Evolutionary conservation across 2,113 vertebrate species (phyloP).

Genomic region (Takifugu flavidus): DNA sequence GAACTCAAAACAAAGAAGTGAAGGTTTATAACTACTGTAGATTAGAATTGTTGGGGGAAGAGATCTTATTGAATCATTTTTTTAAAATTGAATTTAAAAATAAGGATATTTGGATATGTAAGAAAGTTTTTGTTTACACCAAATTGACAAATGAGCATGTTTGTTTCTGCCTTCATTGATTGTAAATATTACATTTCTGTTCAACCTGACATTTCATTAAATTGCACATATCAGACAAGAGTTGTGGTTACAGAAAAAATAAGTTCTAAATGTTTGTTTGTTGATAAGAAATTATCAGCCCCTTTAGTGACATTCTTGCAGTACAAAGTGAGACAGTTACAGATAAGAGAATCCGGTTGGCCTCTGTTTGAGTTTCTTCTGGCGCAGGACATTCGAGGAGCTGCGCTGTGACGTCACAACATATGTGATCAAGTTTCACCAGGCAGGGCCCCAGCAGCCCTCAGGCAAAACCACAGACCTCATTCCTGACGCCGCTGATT

Average conservation of each 20-base stretch:
- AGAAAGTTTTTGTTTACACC: neutral
- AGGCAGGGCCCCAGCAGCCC: conserved; percentile 27
- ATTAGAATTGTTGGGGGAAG: too few species aligned
- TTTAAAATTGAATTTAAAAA: neutral
- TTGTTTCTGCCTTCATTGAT: too few species aligned
- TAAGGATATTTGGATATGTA: neutral
- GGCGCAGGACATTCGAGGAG: conserved; percentile 66
- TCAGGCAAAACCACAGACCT: conserved; percentile 48
- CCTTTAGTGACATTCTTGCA: conserved; percentile 20
- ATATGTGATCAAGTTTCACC: conserved; percentile 60
- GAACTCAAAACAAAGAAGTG: neutral
- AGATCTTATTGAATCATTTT: too few species aligned
- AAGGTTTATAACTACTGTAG: too few species aligned
- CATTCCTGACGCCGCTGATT: conserved; percentile 46
- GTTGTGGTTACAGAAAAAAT: neutral
- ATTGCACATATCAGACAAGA: too few species aligned
- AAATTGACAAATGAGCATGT: neutral
- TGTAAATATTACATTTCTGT: neutral
- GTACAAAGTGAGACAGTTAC: conserved; percentile 50
- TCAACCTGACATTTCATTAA: neutral
- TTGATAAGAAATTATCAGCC: conserved; percentile 12
- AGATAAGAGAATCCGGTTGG: conserved; percentile 59
- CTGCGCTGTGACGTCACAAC: conserved; percentile 54
- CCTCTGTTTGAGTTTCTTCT: conserved; percentile 46
- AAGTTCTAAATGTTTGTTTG: neutral